Evolutionary conservation across 2,888 invertebrate species (phyloP).

Genomic region (Lithophane semibrunnea): DNA sequence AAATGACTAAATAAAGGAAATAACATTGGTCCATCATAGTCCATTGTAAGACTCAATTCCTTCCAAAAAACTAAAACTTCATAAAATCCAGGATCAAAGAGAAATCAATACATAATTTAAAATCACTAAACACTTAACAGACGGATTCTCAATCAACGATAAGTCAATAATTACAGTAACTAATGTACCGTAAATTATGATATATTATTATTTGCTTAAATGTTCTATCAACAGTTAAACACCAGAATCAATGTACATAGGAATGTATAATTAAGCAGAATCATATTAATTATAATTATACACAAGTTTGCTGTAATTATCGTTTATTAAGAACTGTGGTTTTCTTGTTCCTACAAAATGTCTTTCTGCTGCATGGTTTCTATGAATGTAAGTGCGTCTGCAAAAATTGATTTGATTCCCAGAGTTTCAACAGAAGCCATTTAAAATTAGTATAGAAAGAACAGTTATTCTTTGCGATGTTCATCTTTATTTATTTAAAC

Average conservation of each 20-base stretch:
- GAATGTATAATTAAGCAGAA: constrained; percentile 26
- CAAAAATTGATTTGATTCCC: too few species aligned
- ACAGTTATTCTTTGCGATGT: too few species aligned
- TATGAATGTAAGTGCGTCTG: not conserved
- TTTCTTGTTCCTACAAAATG: not conserved
- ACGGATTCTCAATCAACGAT: constrained; percentile 2
- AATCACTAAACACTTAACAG: constrained; percentile 1
- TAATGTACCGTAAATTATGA: constrained; percentile 30
- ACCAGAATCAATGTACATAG: constrained; percentile 29
- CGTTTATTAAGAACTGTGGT: not conserved
- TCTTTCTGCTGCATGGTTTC: not conserved
- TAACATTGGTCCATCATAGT: not conserved
- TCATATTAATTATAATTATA: constrained; percentile 26
- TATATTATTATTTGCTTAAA: constrained; percentile 45
- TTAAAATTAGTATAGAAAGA: not conserved
- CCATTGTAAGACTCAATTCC: not conserved
- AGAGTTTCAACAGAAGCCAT: not conserved
- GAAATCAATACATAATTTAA: not conserved
- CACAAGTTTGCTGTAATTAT: not conserved
- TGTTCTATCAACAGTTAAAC: constrained; percentile 43
- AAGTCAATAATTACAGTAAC: constrained; percentile 6
- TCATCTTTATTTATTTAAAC: too few species aligned
- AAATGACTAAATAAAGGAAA: too few species aligned
- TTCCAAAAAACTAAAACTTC: not conserved
- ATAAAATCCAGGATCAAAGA: not conserved